These are phyloP conservation scores for Hirundo rustica DNA, from an alignment of 2,797 vertebrate genomes.

Conservation along the genomic window DNA sequence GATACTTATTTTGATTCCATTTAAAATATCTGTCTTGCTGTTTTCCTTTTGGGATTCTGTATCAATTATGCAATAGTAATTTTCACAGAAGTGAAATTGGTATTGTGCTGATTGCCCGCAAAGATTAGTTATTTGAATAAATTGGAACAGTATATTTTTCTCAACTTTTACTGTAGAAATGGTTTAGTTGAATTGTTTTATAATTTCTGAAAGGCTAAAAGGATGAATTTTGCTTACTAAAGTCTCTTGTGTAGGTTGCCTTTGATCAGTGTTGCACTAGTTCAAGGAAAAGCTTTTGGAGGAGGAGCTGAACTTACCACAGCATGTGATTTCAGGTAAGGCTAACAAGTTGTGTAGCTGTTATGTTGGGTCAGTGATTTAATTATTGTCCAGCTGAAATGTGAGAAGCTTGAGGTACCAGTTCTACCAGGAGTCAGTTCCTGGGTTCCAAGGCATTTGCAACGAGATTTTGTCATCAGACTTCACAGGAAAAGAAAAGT, in stretches of 20 bases:
- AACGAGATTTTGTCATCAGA: not conserved
- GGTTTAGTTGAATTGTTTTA: not conserved
- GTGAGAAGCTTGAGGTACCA: not conserved
- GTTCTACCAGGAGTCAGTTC: not conserved
- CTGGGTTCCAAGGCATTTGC: not conserved
- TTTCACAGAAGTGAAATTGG: not conserved
- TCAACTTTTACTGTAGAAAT: not conserved
- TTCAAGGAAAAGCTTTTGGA: conserved; percentile 91
- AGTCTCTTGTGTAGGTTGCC: conserved; percentile 82
- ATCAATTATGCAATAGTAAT: not conserved
- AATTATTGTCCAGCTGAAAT: not conserved
- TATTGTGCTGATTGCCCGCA: not conserved
- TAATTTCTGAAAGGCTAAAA: not conserved
- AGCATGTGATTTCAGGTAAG: conserved; percentile 95
- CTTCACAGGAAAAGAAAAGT: not conserved
- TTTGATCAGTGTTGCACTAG: conserved; percentile 89
- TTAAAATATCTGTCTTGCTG: not conserved
- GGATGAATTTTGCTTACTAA: not conserved
- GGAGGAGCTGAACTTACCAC: conserved; percentile 93
- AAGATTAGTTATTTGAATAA: not conserved
- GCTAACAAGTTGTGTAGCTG: not conserved
- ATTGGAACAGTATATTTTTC: not conserved
- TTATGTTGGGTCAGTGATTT: not conserved
- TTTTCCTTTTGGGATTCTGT: not conserved
- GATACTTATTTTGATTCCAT: not conserved